A percentile compares a stretch with the other conserved stretches of the same genome.
phyloP scores from a whole-genome alignment of 2,888 invertebrate genomes.

The Dicyrtoma fusca region DNA sequence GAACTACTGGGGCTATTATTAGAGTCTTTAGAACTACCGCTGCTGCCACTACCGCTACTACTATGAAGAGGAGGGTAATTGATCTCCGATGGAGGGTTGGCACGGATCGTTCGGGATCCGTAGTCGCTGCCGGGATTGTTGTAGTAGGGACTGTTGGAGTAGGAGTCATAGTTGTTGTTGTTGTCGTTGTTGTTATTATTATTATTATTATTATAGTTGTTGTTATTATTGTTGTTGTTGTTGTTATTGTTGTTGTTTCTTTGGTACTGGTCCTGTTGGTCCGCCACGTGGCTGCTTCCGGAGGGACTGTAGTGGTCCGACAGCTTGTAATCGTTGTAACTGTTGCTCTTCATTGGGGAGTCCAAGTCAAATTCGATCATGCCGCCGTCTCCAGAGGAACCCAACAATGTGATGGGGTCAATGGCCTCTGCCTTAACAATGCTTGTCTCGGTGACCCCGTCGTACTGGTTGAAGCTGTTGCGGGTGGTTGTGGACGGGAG shows the following conservation, averaged over 20 bases:
- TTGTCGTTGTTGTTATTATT: background rate
- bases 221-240: slow-evolving; percentile 1
- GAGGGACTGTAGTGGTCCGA: slow-evolving; percentile 22
- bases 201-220: background rate
- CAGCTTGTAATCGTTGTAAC: slow-evolving; percentile 26
- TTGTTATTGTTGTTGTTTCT: background rate
- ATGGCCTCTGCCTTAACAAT: slow-evolving; percentile 27
- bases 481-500: background rate
- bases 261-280: background rate
- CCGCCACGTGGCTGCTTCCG: slow-evolving; percentile 2
- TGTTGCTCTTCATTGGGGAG: slow-evolving; percentile 5
- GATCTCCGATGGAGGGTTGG: too few relatives aligned
- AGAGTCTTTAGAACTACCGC: background rate
- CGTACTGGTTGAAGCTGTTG: slow-evolving; percentile 34
- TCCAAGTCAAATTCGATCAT: slow-evolving; percentile 37
- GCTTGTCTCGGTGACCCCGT: slow-evolving; percentile 16
- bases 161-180: slow-evolving; percentile 13
- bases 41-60: background rate
- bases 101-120: slow-evolving; percentile 18
- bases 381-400: slow-evolving; percentile 11
- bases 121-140: slow-evolving; percentile 9
- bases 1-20: background rate
- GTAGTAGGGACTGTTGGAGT: slow-evolving; percentile 14
- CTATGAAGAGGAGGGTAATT: background rate
- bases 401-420: slow-evolving; percentile 18